A percentile compares a stretch with the other conserved stretches of the same genome.
These are phyloP conservation scores for Neodiprion lecontei DNA, from an alignment of 1,140 invertebrate genomes.

Conservation along the genomic window DNA sequence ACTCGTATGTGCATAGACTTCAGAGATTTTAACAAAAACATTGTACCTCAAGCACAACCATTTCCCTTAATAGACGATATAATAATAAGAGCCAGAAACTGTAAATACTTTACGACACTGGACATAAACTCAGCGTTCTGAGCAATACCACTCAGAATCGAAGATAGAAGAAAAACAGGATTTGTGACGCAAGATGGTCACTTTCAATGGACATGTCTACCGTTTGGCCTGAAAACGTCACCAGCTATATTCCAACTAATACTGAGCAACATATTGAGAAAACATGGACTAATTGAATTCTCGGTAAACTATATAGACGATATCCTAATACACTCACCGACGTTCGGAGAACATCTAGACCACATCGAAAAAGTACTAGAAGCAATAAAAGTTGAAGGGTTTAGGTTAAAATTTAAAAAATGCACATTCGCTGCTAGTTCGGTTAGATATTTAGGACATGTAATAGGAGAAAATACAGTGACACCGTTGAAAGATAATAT, in stretches of 20 bases:
- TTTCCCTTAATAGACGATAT: conserved; percentile 38
- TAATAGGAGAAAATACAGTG: conserved; percentile 34
- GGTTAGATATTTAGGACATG: conserved; percentile 40
- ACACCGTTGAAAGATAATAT: conserved; percentile 36
- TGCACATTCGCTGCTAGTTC: conserved; percentile 27
- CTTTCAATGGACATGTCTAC: conserved; percentile 32
- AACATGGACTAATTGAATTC: conserved; percentile 26
- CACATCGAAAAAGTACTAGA: conserved; percentile 31
- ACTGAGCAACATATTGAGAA: conserved; percentile 28
- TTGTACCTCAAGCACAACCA: conserved; percentile 36
- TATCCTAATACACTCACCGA: conserved; percentile 31
- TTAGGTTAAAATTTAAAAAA: conserved; percentile 21
- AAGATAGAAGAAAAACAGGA: conserved; percentile 27
- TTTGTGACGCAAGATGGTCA: conserved; percentile 34
- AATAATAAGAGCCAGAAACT: conserved; percentile 35
- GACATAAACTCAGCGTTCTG: conserved; percentile 46
- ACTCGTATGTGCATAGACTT: conserved; percentile 49
- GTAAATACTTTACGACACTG: conserved; percentile 30
- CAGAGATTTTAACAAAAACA: conserved; percentile 39
- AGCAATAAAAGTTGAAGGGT: conserved; percentile 18
- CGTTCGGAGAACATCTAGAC: conserved; percentile 28
- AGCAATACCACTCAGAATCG: conserved; percentile 40
- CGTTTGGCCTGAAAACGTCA: conserved; percentile 34
- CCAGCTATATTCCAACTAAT: conserved; percentile 38
- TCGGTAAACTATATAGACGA: conserved; percentile 25